These are phyloP conservation scores for Candoia aspera DNA, from an alignment of 2,113 vertebrate species.

Conservation along the genomic window DNA sequence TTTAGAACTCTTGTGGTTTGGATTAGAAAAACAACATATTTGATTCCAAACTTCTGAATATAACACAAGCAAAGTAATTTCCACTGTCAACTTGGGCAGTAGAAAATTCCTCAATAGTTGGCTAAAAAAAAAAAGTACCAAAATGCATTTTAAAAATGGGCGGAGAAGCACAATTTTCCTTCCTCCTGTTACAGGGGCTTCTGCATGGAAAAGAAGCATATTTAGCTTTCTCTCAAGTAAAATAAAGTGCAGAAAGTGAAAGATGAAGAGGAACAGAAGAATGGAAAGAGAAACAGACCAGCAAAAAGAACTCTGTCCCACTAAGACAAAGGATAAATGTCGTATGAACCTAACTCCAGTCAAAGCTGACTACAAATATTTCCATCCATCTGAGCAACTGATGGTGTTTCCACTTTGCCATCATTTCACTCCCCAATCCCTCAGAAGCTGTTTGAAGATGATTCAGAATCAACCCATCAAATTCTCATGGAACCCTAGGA, in stretches of 20 bases:
- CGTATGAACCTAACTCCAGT: neutral
- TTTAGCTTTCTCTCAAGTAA: neutral
- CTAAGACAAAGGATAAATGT: neutral
- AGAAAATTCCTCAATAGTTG: neutral
- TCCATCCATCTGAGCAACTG: neutral
- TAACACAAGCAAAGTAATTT: neutral
- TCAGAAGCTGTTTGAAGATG: neutral
- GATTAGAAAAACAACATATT: constrained; percentile 35
- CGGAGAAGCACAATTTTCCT: neutral
- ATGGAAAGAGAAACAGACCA: neutral
- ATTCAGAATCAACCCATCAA: neutral
- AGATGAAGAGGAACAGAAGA: neutral
- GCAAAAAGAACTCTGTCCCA: neutral
- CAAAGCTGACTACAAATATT: neutral
- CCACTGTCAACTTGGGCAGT: neutral
- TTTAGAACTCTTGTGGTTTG: constrained; percentile 27
- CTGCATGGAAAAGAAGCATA: neutral
- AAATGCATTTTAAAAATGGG: neutral
- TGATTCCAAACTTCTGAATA: constrained; percentile 12
- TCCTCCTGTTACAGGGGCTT: neutral
- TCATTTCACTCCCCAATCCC: too few relatives aligned
- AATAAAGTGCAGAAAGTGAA: neutral
- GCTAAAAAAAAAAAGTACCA: neutral
- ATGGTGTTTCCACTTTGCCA: too few relatives aligned
- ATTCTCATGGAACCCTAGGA: neutral